These are phyloP conservation scores for Pedetes capensis DNA, from an alignment of 2,113 vertebrate genomes.

Conservation along the genomic window DNA sequence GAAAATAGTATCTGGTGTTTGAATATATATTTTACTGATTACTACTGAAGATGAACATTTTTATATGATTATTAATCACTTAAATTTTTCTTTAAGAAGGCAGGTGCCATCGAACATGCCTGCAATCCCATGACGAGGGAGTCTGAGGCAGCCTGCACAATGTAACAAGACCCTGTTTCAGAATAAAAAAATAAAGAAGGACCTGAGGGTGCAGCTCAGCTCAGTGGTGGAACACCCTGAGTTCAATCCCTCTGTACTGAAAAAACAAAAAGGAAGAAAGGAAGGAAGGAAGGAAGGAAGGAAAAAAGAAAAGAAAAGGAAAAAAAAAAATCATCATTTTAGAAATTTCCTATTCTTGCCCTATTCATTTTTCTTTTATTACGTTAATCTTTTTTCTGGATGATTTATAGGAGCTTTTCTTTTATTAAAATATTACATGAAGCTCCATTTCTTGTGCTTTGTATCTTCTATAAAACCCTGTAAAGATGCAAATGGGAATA, in stretches of 20 bases:
- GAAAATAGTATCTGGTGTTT: background rate
- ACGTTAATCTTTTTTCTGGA: background rate
- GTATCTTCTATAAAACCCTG: background rate
- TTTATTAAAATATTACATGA: background rate
- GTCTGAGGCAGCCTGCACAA: too few species aligned
- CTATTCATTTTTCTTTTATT: background rate
- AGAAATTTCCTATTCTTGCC: background rate
- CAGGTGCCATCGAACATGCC: too few species aligned
- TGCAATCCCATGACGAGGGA: too few species aligned
- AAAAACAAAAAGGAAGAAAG: too few species aligned
- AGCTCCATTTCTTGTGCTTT: background rate
- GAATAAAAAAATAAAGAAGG: too few species aligned
- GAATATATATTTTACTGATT: background rate
- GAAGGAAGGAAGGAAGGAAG: too few species aligned
- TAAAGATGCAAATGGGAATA: background rate
- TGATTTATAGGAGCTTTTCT: background rate
- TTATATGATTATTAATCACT: background rate
- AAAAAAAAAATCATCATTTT: conserved; percentile 22
- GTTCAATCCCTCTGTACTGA: too few species aligned
- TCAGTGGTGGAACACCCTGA: too few species aligned
- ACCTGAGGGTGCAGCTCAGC: too few species aligned
- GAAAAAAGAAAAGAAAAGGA: too few species aligned
- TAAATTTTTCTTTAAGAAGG: too few species aligned
- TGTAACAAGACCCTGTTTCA: too few species aligned
- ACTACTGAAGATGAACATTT: background rate